Evolutionary conservation across 2,888 invertebrate species (phyloP).

Genomic region (Dorcus hopei): DNA sequence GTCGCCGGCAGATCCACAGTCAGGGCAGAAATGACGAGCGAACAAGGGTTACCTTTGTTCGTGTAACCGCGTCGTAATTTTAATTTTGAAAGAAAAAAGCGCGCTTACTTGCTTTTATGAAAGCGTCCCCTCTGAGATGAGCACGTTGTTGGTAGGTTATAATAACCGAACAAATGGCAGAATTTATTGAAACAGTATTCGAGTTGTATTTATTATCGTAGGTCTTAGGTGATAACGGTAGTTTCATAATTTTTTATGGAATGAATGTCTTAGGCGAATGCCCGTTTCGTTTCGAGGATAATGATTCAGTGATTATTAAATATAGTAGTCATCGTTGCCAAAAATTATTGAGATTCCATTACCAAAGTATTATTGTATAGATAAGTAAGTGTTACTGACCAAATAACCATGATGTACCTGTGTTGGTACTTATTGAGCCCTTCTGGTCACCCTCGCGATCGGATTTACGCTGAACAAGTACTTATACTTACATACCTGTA

Average conservation of each 20-base stretch:
- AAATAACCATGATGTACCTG: slow-evolving; percentile 20
- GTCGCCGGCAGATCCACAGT: no score
- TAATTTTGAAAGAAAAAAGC: not conserved
- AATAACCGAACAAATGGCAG: slow-evolving; percentile 45
- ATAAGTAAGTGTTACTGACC: slow-evolving; percentile 34
- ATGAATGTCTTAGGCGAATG: slow-evolving; percentile 2
- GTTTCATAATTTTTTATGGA: slow-evolving; percentile 27
- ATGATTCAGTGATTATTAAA: slow-evolving; percentile 19
- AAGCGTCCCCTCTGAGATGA: not conserved
- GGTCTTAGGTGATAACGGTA: not conserved
- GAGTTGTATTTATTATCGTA: slow-evolving; percentile 13
- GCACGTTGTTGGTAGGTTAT: slow-evolving; percentile 39
- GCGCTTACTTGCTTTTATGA: not conserved
- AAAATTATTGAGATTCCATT: slow-evolving; percentile 37
- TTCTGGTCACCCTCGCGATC: not conserved
- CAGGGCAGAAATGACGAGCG: not conserved
- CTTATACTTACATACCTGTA: slow-evolving; percentile 6
- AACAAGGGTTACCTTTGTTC: not conserved
- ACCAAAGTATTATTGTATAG: slow-evolving; percentile 40
- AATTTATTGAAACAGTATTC: slow-evolving; percentile 35
- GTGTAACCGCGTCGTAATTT: not conserved
- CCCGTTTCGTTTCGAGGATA: slow-evolving; percentile 12
- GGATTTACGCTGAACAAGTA: slow-evolving; percentile 4
- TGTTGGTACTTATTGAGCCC: slow-evolving; percentile 9
- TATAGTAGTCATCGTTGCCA: slow-evolving; percentile 40